phyloP scores from a whole-genome alignment of 2,888 invertebrate genomes.

The Cheilosia vulpina region DNA sequence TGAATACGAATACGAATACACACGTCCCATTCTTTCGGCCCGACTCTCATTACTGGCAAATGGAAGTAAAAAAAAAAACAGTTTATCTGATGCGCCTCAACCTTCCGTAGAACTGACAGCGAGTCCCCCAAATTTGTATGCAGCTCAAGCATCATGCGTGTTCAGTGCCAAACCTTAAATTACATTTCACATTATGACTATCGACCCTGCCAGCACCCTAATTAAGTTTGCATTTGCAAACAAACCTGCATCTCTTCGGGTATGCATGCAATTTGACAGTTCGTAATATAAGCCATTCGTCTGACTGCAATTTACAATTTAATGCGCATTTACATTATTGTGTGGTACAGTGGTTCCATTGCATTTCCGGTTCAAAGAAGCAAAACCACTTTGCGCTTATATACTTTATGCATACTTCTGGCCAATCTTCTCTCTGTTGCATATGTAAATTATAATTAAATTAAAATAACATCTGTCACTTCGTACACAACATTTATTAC shows the following conservation, averaged over 20 bases:
- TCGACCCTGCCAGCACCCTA: not conserved
- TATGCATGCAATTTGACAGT: conserved; percentile 6
- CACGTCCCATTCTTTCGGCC: too few species aligned
- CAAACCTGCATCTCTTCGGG: not conserved
- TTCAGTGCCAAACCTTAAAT: not conserved
- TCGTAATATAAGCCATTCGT: not conserved
- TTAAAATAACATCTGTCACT: conserved; percentile 50
- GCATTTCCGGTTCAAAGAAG: conserved; percentile 9
- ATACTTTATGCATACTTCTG: too few species aligned
- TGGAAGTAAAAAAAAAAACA: too few species aligned
- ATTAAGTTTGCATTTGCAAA: not conserved
- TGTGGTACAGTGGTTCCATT: not conserved
- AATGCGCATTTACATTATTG: not conserved
- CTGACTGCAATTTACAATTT: conserved; percentile 1
- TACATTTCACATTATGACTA: not conserved
- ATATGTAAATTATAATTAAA: conserved; percentile 33
- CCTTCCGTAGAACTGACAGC: too few species aligned
- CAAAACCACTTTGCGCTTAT: too few species aligned
- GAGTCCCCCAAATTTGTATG: too few species aligned
- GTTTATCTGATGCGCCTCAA: too few species aligned
- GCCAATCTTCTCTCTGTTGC: not conserved
- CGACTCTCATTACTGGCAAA: too few species aligned
- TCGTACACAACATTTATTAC: not conserved
- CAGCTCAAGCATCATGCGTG: not conserved
- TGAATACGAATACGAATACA: too few species aligned